Evolutionary conservation across 2,113 vertebrate species (phyloP).

Genomic region (Actenoides lindsayi): DNA sequence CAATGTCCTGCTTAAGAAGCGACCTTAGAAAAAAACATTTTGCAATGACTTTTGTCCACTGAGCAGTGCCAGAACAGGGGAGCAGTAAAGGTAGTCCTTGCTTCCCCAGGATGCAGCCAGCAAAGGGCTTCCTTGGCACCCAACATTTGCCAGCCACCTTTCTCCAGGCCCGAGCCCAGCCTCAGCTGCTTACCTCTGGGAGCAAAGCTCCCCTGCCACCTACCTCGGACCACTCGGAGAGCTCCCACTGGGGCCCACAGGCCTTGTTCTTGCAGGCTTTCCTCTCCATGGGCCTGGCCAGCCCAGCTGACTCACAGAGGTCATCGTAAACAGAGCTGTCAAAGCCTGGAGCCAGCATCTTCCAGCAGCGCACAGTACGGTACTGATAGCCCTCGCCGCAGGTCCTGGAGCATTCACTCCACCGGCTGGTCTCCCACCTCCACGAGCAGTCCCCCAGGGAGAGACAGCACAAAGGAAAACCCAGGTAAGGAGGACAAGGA

Average conservation of each 20-base stretch:
- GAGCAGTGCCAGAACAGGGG: not conserved
- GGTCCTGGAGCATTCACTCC: slow-evolving; percentile 89
- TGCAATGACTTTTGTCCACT: not conserved
- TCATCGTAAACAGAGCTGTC: slow-evolving; percentile 90
- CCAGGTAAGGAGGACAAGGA: not conserved
- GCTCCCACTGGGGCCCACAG: slow-evolving; percentile 90
- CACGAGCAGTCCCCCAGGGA: not conserved
- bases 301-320: slow-evolving; percentile 82
- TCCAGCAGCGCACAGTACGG: slow-evolving; percentile 90
- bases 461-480: not conserved
- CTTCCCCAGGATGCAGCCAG: not conserved
- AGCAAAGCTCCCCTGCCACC: not conserved
- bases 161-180: not conserved
- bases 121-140: not conserved
- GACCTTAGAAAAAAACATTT: not conserved
- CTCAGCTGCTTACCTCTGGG: not conserved
- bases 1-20: not conserved
- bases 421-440: slow-evolving; percentile 91
- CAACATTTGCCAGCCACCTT: not conserved
- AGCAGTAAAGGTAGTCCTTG: not conserved
- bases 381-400: slow-evolving; percentile 87
- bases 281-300: slow-evolving; percentile 84
- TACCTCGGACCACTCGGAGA: slow-evolving; percentile 87
- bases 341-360: slow-evolving; percentile 88
- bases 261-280: slow-evolving; percentile 87